Base-by-base conservation (phyloP, 2,888 invertebrate species). In the Synergus gifuensis region DNA sequence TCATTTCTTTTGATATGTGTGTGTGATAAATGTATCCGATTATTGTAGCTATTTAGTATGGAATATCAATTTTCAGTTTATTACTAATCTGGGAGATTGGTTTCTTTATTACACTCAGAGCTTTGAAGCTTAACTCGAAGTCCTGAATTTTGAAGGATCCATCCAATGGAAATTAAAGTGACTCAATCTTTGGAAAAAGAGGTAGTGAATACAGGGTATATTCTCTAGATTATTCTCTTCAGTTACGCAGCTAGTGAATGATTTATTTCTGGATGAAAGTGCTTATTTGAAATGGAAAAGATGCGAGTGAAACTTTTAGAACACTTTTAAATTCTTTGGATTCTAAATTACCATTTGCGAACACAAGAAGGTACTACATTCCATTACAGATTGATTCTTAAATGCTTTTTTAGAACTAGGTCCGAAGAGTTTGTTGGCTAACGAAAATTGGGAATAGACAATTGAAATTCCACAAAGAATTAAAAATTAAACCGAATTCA, bases 211-310 rank as follows among this genome's bases (percentile, higher is more conserved):
- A 16, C 16, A 46, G 28, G 46, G 3, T 67, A 14, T 12, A 44
- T 42, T 44, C 42, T 67, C 44, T 67, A 46, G 67, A 67, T 44
- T 67, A 22, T 67, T 67, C 14, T 69, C 28, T 46, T 49, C 14
- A 18, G 11, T 60, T 60, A 1, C 14, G 5, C 12, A 16, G 16
- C 3, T 44, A 36, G 16, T 40, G 40, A 64, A 64, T 64, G 36
- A n/a, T 40, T 64, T n/a, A 36, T 8, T 40, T 11, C 18, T 62
- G 22, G 22, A 62, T 64, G 64, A n/a, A 64, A 64, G 40, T 64
- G 36, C 16, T 64, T 64, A 16, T n/a, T 64, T 64, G 40, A n/a
- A 64, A 64, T 64, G 40, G 36, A 64, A 40, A 64, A 9, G n/a
- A 64, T 64, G 64, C 40, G 40, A 64, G 64, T 40, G 40, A 11